Percentiles rank a stretch among this genome's conserved stretches.
Conservation (phyloP, 2,888 invertebrate species). For the Drosophila tripunctata region DNA sequence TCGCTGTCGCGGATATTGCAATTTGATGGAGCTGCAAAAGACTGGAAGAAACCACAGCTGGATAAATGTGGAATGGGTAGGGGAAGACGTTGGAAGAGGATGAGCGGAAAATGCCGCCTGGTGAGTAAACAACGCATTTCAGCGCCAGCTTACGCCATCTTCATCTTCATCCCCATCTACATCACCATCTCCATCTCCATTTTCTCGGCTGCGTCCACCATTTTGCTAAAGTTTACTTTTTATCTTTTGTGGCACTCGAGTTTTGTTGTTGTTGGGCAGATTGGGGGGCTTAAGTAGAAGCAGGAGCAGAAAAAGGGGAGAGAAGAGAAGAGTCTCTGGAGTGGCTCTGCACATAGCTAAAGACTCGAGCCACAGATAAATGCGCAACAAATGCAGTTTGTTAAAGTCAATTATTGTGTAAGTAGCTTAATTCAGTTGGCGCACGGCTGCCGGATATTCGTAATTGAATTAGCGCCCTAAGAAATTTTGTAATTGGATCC, state of each 20-base stretch:
- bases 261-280: conserved; percentile 19
- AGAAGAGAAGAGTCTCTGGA: background rate
- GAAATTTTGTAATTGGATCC: conserved; percentile 45
- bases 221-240: conserved; percentile 63
- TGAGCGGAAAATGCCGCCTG: conserved; percentile 46
- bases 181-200: background rate
- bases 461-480: conserved; percentile 49
- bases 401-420: conserved; percentile 74
- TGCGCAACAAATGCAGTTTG: conserved; percentile 78
- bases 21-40: conserved; percentile 67
- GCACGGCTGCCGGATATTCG: conserved; percentile 27
- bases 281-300: background rate
- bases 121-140: conserved; percentile 65
- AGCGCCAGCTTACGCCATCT: conserved; percentile 37
- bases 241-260: conserved; percentile 65
- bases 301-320: background rate
- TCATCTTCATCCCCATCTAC: conserved; percentile 6
- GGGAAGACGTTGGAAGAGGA: conserved; percentile 15
- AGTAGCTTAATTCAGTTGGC: conserved; percentile 66
- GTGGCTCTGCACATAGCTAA: conserved; percentile 33
- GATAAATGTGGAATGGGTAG: background rate
- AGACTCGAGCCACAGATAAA: conserved; percentile 57
- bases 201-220: background rate
- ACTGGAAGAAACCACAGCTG: conserved; percentile 30
- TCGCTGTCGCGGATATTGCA: conserved; percentile 73